These are phyloP conservation scores for Rhingia campestris DNA, from an alignment of 2,888 invertebrate genomes.

Conservation along the genomic window DNA sequence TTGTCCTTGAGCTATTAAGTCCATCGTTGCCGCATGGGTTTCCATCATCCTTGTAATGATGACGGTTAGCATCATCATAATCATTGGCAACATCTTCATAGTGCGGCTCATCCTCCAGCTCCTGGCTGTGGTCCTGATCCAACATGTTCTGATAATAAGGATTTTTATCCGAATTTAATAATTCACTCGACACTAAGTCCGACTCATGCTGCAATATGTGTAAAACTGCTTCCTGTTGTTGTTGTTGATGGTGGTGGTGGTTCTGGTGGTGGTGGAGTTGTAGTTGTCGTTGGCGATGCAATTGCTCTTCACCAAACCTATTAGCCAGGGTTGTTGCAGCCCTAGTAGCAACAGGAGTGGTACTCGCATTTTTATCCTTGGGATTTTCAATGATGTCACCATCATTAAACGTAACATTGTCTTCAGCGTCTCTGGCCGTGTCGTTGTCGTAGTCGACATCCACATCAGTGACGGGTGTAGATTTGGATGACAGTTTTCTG, in stretches of 20 bases:
- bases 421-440: background rate
- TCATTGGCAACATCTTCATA: constrained; percentile 70
- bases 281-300: constrained; percentile 35
- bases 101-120: constrained; percentile 60
- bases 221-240: constrained; percentile 68
- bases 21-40: constrained; percentile 36
- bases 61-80: constrained; percentile 16
- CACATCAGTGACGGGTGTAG: constrained; percentile 41
- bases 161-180: constrained; percentile 61
- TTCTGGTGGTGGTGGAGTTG: constrained; percentile 27
- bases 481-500: constrained; percentile 53
- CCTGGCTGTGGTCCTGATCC: constrained; percentile 23
- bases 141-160: constrained; percentile 51
- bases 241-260: constrained; percentile 45
- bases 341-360: constrained; percentile 32
- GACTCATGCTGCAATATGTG: constrained; percentile 75
- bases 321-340: constrained; percentile 40
- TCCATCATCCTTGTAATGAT: constrained; percentile 42
- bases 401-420: constrained; percentile 31
- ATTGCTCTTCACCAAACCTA: constrained; percentile 52
- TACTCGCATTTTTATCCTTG: constrained; percentile 35
- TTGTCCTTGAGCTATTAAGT: constrained; percentile 61
- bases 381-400: constrained; percentile 40
- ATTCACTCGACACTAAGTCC: constrained; percentile 72
- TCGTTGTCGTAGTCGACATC: constrained; percentile 14